Evolutionary conservation across 2,113 vertebrate genomes (phyloP).

Genomic region (Struthio camelus): DNA sequence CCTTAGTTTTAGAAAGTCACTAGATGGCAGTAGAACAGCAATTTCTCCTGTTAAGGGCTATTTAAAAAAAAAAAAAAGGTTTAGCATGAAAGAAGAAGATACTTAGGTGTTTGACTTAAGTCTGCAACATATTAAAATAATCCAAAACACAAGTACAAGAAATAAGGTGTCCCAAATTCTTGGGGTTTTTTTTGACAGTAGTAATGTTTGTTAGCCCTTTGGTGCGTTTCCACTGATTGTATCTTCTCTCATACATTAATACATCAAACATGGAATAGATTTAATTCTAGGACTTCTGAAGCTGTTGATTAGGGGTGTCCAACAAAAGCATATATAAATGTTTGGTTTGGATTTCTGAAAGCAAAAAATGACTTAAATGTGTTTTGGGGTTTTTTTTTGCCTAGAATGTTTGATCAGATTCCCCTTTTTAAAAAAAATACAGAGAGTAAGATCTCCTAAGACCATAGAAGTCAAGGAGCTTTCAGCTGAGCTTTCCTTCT

Average conservation of each 20-base stretch:
- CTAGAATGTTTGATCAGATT: background rate
- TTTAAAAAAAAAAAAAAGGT: background rate
- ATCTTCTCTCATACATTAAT: background rate
- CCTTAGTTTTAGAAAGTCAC: background rate
- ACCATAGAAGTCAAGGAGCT: background rate
- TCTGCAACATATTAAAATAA: background rate
- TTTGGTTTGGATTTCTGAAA: background rate
- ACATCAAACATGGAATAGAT: background rate
- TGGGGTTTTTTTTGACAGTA: background rate
- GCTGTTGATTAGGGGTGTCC: background rate
- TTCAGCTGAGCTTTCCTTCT: background rate
- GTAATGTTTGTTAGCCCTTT: background rate
- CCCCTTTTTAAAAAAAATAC: background rate
- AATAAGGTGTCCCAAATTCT: background rate
- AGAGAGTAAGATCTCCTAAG: background rate
- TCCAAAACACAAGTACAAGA: background rate
- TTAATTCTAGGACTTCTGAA: background rate
- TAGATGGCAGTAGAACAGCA: constrained; percentile 34
- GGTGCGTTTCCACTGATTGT: background rate
- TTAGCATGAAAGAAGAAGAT: background rate
- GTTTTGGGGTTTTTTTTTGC: background rate
- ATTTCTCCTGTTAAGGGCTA: background rate
- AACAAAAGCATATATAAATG: background rate
- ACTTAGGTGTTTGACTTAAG: background rate
- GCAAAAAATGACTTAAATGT: background rate